Evolutionary conservation across 2,797 vertebrate species (phyloP).

Genomic region (Pelodytes ibericus): DNA sequence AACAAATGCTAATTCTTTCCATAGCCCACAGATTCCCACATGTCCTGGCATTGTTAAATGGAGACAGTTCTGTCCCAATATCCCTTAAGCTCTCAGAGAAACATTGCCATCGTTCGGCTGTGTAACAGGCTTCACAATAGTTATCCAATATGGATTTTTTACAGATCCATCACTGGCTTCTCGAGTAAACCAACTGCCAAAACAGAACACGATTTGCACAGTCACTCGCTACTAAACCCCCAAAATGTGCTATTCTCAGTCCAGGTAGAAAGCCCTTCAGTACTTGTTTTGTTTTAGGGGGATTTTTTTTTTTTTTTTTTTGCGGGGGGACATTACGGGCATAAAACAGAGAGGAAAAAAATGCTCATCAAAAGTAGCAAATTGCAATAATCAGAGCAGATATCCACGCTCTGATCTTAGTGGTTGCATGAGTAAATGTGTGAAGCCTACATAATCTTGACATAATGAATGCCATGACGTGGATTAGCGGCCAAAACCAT

Average conservation of each 20-base stretch:
- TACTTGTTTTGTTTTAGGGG: neutral
- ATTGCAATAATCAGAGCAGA: too few relatives aligned
- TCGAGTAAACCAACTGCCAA: neutral
- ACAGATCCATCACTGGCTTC: slow-evolving; percentile 16
- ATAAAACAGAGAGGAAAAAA: too few relatives aligned
- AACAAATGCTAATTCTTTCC: slow-evolving; percentile 28
- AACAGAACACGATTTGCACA: neutral
- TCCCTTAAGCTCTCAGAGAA: slow-evolving; percentile 45
- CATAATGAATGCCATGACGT: too few relatives aligned
- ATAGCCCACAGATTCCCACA: slow-evolving; percentile 26
- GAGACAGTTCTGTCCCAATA: slow-evolving; percentile 37
- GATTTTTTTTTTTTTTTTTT: too few relatives aligned
- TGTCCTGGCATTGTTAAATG: slow-evolving; percentile 42
- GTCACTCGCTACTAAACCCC: neutral
- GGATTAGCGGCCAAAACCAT: too few relatives aligned
- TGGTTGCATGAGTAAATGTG: too few relatives aligned
- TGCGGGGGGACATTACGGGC: too few relatives aligned
- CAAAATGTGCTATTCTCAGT: neutral
- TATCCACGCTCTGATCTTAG: too few relatives aligned
- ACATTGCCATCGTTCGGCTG: slow-evolving; percentile 28
- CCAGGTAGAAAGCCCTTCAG: slow-evolving; percentile 7
- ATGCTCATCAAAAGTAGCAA: too few relatives aligned
- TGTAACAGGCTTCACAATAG: slow-evolving; percentile 5
- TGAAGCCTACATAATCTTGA: too few relatives aligned
- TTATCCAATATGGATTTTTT: slow-evolving; percentile 16